Evolutionary conservation across 2,888 invertebrate species (phyloP).

Genomic region (Drosophila fulvimacula): DNA sequence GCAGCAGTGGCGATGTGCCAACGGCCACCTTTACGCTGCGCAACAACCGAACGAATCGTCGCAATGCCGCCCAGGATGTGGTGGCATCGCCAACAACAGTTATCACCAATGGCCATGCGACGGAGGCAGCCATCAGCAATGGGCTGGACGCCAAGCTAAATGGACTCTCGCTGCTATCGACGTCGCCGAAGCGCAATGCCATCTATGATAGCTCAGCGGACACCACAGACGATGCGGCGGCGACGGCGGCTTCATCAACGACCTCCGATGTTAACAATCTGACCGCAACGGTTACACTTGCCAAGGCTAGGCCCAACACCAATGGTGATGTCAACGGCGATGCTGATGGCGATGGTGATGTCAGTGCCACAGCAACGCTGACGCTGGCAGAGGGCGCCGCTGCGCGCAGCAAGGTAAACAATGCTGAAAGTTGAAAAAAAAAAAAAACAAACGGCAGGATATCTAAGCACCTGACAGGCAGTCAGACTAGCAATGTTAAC

Average conservation of each 20-base stretch:
- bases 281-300: conserved; percentile 8
- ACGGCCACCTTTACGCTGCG: conserved; percentile 81
- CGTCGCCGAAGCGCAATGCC: conserved; percentile 70
- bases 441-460: conserved; percentile 12
- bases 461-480: conserved; percentile 11
- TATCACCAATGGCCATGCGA: conserved; percentile 45
- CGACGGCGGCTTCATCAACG: not conserved
- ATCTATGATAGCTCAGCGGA: conserved; percentile 65
- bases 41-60: conserved; percentile 69
- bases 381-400: conserved; percentile 54
- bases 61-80: conserved; percentile 26
- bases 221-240: conserved; percentile 60
- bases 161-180: conserved; percentile 62
- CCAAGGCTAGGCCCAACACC: conserved; percentile 5
- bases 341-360: conserved; percentile 42
- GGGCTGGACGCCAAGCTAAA: conserved; percentile 69
- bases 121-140: conserved; percentile 42
- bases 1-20: conserved; percentile 77
- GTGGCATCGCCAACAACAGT: not conserved
- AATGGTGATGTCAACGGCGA: conserved; percentile 28
- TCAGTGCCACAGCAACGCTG: conserved; percentile 60
- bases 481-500: conserved; percentile 8
- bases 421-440: conserved; percentile 15
- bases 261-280: conserved; percentile 4
- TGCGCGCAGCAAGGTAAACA: conserved; percentile 70